Conservation (phyloP, 2,797 vertebrate species). For the Scleropages formosus region DNA sequence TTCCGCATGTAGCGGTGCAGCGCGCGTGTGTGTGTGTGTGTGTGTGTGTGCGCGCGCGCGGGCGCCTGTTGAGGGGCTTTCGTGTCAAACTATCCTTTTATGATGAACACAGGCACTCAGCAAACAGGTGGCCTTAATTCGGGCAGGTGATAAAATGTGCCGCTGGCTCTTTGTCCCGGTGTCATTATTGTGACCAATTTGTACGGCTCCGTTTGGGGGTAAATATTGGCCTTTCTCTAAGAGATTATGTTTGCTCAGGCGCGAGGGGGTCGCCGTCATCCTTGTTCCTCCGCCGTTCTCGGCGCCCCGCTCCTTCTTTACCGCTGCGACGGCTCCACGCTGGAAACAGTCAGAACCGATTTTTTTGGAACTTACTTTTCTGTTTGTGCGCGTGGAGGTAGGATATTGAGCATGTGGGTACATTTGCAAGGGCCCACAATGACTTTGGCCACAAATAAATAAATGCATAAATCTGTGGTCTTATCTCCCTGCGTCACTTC, state of each 20-base stretch:
- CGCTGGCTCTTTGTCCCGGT: conserved; percentile 59
- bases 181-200: conserved; percentile 62
- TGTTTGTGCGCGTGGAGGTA: neutral
- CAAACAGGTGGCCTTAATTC: conserved; percentile 61
- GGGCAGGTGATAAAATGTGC: conserved; percentile 65
- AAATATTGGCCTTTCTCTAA: conserved; percentile 71
- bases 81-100: neutral
- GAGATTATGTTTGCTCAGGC: conserved; percentile 48
- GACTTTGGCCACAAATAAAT: neutral
- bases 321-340: neutral
- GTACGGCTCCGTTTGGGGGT: conserved; percentile 57
- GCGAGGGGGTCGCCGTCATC: conserved; percentile 25
- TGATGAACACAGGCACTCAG: conserved; percentile 48
- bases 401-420: neutral
- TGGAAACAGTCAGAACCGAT: neutral
- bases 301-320: neutral
- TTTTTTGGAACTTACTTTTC: neutral
- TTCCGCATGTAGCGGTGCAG: neutral
- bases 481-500: neutral
- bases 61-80: neutral
- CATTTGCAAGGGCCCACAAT: neutral
- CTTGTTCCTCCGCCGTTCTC: conserved; percentile 8
- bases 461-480: neutral
- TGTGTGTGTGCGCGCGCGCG: neutral
- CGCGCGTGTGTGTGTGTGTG: neutral